These are phyloP conservation scores for Xiphophorus hellerii DNA, from an alignment of 2,113 vertebrate genomes.

Conservation along the genomic window DNA sequence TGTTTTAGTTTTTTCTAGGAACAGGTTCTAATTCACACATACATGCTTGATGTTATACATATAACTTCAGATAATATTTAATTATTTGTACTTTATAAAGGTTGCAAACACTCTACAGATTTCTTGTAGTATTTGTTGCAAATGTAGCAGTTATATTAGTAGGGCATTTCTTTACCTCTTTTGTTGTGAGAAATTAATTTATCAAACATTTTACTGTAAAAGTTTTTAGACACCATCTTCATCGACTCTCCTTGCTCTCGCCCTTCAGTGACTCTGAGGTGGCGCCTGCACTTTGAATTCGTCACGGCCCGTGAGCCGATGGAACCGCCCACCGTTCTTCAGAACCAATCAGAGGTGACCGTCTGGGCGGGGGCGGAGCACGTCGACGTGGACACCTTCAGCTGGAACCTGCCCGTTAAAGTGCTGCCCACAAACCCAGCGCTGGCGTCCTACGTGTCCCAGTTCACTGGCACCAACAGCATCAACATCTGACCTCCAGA, in stretches of 20 bases:
- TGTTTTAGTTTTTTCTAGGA: too few species aligned
- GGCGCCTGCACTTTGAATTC: slow-evolving; percentile 95
- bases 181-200: background rate
- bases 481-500: slow-evolving; percentile 86
- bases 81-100: too few species aligned
- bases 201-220: background rate
- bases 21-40: too few species aligned
- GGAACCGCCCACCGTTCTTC: slow-evolving; percentile 82
- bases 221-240: background rate
- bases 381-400: slow-evolving; percentile 96
- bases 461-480: slow-evolving; percentile 89
- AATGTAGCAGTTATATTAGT: too few species aligned
- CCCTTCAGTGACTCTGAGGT: slow-evolving; percentile 84
- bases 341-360: slow-evolving; percentile 86
- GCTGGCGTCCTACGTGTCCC: slow-evolving; percentile 90
- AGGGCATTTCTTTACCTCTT: too few species aligned
- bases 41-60: too few species aligned
- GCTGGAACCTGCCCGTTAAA: slow-evolving; percentile 97
- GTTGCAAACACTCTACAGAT: too few species aligned
- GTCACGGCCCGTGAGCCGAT: slow-evolving; percentile 89
- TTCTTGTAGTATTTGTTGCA: too few species aligned
- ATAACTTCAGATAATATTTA: too few species aligned
- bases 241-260: background rate
- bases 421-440: slow-evolving; percentile 95
- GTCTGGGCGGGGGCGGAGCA: slow-evolving; percentile 91